These are phyloP conservation scores for Zaprionus lineosus DNA, from an alignment of 2,888 invertebrate genomes.

Conservation along the genomic window DNA sequence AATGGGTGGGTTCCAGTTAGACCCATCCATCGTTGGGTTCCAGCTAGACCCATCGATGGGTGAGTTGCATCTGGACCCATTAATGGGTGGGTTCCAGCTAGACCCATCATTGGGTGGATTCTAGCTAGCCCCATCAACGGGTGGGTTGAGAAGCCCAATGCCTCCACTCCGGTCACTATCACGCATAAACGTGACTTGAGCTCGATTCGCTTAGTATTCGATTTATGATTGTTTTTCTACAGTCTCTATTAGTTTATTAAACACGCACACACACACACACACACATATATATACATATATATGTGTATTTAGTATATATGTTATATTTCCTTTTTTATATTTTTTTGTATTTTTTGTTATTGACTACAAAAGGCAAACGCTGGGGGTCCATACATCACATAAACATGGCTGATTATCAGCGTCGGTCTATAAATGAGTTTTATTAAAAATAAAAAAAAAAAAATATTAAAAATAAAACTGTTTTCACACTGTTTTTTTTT, in stretches of 20 bases:
- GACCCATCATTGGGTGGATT: no score
- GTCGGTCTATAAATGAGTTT: conserved; percentile 33
- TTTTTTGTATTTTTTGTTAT: conserved; percentile 15
- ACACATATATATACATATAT: neutral
- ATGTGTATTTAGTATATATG: conserved; percentile 4
- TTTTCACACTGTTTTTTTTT: conserved; percentile 28
- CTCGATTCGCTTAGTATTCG: conserved; percentile 8
- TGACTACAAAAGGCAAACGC: conserved; percentile 18
- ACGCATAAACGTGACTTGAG: conserved; percentile 9
- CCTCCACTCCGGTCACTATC: no score
- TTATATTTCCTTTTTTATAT: no score
- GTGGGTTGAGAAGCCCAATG: no score
- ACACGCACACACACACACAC: no score
- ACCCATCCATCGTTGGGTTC: no score
- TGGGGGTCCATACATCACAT: conserved; percentile 32
- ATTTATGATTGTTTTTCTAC: conserved; percentile 15
- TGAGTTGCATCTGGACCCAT: no score
- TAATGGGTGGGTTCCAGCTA: no score
- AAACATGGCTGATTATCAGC: conserved; percentile 37
- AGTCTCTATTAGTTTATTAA: conserved; percentile 8
- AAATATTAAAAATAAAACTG: conserved; percentile 36
- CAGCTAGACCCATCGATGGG: no score
- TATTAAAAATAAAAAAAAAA: neutral
- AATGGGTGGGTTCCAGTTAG: no score
- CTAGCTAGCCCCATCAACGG: no score